Conservation (phyloP, 2,888 invertebrate genomes). For the Drosophila helvetica region DNA sequence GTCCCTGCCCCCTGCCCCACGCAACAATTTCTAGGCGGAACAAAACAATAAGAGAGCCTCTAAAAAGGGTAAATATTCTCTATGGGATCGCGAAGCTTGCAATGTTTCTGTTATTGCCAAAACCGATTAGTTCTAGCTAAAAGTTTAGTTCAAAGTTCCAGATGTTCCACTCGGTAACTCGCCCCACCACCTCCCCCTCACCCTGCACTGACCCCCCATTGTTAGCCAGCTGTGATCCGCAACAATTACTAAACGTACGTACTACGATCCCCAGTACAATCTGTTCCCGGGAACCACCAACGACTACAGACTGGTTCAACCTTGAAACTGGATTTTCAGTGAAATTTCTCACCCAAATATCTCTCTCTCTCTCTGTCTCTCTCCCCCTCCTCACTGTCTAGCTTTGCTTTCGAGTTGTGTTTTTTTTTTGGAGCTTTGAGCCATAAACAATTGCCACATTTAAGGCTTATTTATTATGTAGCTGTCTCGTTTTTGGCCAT, state of each 20-base stretch:
- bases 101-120: background rate
- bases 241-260: background rate
- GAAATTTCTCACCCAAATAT: constrained; percentile 66
- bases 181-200: no score
- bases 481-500: constrained; percentile 39
- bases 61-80: constrained; percentile 21
- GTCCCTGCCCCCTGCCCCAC: constrained; percentile 6
- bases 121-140: constrained; percentile 30
- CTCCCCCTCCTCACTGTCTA: constrained; percentile 25
- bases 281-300: background rate
- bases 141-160: constrained; percentile 37
- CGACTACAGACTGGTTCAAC: constrained; percentile 20
- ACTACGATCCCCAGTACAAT: background rate
- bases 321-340: constrained; percentile 51
- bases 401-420: constrained; percentile 58
- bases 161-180: background rate
- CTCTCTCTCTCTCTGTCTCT: constrained; percentile 10
- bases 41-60: constrained; percentile 30
- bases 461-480: constrained; percentile 55
- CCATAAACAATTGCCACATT: constrained; percentile 68
- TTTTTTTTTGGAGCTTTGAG: constrained; percentile 39
- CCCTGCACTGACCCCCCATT: background rate
- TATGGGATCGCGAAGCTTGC: constrained; percentile 14
- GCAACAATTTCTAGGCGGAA: constrained; percentile 39
- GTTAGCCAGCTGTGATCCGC: background rate